Conservation (phyloP, 2,888 invertebrate species). For the Drosophila pseudotalamancana region DNA sequence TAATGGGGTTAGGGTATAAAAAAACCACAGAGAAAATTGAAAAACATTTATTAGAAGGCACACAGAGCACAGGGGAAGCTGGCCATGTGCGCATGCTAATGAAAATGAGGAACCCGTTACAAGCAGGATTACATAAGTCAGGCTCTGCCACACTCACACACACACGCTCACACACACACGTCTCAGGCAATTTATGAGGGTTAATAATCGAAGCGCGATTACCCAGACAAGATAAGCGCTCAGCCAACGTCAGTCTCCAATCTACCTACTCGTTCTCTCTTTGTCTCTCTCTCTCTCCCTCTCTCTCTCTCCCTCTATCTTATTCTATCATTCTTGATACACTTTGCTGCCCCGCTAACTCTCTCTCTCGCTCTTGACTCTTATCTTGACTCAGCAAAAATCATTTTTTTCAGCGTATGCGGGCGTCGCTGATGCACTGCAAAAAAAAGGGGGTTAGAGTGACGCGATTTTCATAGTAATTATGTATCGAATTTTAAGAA, state of each 20-base stretch:
- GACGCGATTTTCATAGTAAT: conserved; percentile 20
- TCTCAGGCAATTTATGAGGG: conserved; percentile 59
- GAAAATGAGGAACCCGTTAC: conserved; percentile 47
- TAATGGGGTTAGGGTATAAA: too few relatives aligned
- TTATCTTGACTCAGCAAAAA: conserved; percentile 72
- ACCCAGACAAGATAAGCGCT: conserved; percentile 62
- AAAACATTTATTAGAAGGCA: conserved; percentile 72
- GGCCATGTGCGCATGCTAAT: conserved; percentile 55
- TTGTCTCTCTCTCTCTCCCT: conserved; percentile 1
- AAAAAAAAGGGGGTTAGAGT: not conserved
- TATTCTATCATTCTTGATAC: not conserved
- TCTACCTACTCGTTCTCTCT: conserved; percentile 35
- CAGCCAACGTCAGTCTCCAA: conserved; percentile 1
- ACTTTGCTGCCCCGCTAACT: not conserved
- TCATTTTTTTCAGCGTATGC: conserved; percentile 45
- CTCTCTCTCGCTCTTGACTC: not conserved
- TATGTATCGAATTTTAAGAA: conserved; percentile 50
- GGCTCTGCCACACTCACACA: conserved; percentile 16
- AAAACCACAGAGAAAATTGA: conserved; percentile 68
- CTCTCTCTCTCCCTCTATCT: not conserved
- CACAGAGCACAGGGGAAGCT: not conserved
- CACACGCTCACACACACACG: conserved; percentile 1
- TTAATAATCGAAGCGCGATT: conserved; percentile 77
- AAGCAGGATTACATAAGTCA: conserved; percentile 53
- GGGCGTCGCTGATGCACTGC: conserved; percentile 41